phyloP scores from a whole-genome alignment of 92 coral and sea anemone genomes.

The Nematostella vectensis region DNA sequence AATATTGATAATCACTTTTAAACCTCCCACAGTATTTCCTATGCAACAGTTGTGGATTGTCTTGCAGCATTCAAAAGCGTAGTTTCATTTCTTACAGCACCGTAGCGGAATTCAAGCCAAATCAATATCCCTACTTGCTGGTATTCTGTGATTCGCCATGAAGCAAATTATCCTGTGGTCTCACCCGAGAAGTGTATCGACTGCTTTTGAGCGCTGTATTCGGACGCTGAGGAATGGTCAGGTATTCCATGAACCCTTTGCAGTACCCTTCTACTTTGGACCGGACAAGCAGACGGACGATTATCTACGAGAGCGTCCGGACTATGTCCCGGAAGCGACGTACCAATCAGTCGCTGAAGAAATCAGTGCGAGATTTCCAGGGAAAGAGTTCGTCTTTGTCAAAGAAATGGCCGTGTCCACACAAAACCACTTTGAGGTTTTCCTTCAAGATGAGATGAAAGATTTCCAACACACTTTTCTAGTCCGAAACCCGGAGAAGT shows the following conservation, averaged over 20 bases:
- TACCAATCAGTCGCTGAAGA: conserved; percentile 16
- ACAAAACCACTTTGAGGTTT: conserved; percentile 2
- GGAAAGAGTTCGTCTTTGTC: conserved; percentile 14
- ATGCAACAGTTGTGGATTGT: too few relatives aligned
- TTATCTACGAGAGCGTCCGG: background rate
- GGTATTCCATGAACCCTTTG: conserved; percentile 28
- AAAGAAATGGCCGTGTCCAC: conserved; percentile 19
- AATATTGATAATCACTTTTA: too few relatives aligned
- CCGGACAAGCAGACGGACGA: conserved; percentile 8
- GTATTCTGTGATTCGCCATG: too few relatives aligned
- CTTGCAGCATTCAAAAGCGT: too few relatives aligned
- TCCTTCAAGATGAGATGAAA: conserved; percentile 18
- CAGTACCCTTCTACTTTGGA: conserved; percentile 13
- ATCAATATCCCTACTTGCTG: too few relatives aligned
- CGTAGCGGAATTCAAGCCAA: too few relatives aligned
- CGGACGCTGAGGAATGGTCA: conserved; percentile 16
- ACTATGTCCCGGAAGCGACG: conserved; percentile 13
- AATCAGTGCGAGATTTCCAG: conserved; percentile 1
- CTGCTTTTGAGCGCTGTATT: conserved; percentile 36
- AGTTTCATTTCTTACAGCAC: too few relatives aligned
- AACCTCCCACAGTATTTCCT: too few relatives aligned
- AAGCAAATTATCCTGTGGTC: conserved; percentile 20
- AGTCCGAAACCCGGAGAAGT: conserved; percentile 12
- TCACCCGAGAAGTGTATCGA: conserved; percentile 22
- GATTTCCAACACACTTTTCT: conserved; percentile 24